Percentiles rank a stretch among this genome's conserved stretches.
phyloP scores from a whole-genome alignment of 2,797 vertebrate species.

The Pangasius macronema region DNA sequence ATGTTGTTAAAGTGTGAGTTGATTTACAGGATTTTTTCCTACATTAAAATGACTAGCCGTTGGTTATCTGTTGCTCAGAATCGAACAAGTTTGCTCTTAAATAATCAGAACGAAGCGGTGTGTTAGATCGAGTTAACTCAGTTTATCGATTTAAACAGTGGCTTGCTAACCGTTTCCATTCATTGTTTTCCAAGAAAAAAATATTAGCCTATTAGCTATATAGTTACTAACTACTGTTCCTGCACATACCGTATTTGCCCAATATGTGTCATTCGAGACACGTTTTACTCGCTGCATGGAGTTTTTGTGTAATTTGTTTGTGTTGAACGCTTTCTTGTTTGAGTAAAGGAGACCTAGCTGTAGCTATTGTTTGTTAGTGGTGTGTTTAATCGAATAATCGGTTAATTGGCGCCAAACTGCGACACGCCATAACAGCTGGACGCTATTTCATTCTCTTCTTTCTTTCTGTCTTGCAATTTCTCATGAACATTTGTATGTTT shows the following conservation, averaged over 20 bases:
- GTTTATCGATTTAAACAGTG: background rate
- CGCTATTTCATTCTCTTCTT: background rate
- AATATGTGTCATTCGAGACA: background rate
- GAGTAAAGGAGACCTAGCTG: background rate
- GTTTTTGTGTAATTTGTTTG: background rate
- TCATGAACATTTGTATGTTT: slow-evolving; percentile 40
- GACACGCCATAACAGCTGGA: background rate
- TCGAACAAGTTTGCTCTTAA: background rate
- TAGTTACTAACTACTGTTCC: background rate
- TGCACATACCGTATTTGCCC: background rate
- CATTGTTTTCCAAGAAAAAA: slow-evolving; percentile 53
- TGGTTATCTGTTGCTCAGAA: background rate
- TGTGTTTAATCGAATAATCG: background rate
- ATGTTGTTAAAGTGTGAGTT: slow-evolving; percentile 87
- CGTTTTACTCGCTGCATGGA: background rate
- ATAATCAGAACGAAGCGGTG: background rate
- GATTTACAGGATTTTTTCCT: slow-evolving; percentile 56
- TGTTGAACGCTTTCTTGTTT: slow-evolving; percentile 7
- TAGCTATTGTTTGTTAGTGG: slow-evolving; percentile 4
- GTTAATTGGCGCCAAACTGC: background rate
- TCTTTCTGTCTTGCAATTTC: background rate
- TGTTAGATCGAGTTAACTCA: background rate
- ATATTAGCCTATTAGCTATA: slow-evolving; percentile 1
- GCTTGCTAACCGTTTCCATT: slow-evolving; percentile 50
- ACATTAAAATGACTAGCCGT: slow-evolving; percentile 6